Evolutionary conservation across 1,140 invertebrate species (phyloP).

Genomic region (Helicoverpa zea): DNA sequence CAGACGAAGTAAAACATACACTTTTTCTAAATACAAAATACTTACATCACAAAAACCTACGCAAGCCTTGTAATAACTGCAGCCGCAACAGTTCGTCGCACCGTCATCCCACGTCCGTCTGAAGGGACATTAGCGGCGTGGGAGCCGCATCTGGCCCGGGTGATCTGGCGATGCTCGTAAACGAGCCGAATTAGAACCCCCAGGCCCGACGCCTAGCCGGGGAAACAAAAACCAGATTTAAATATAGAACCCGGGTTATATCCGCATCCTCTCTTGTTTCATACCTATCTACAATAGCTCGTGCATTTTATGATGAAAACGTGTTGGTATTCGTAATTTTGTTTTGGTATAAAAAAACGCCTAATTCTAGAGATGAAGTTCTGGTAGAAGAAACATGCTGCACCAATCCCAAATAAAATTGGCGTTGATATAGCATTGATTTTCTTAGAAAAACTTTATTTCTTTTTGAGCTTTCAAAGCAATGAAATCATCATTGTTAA

Average conservation of each 20-base stretch:
- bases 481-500: too few species aligned
- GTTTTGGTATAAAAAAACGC: too few species aligned
- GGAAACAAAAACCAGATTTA: slow-evolving; percentile 74
- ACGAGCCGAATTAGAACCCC: slow-evolving; percentile 78
- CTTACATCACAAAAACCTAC: slow-evolving; percentile 18
- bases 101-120: slow-evolving; percentile 57
- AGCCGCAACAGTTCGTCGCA: slow-evolving; percentile 55
- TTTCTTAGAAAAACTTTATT: too few species aligned
- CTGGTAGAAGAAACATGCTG: too few species aligned
- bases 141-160: slow-evolving; percentile 75
- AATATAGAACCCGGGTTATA: slow-evolving; percentile 70
- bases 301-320: not conserved
- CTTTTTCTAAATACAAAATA: too few species aligned
- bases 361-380: too few species aligned
- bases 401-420: too few species aligned
- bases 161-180: slow-evolving; percentile 77
- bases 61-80: slow-evolving; percentile 4
- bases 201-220: slow-evolving; percentile 57
- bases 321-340: not conserved
- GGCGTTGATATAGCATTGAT: too few species aligned
- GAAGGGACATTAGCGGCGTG: slow-evolving; percentile 76
- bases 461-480: too few species aligned
- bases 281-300: not conserved
- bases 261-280: slow-evolving; percentile 51
- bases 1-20: not conserved